Evolutionary conservation across 2,797 vertebrate species (phyloP), one percentile per base, ranked within the genome.

Genomic region (Adelosebastes latens): DNA sequence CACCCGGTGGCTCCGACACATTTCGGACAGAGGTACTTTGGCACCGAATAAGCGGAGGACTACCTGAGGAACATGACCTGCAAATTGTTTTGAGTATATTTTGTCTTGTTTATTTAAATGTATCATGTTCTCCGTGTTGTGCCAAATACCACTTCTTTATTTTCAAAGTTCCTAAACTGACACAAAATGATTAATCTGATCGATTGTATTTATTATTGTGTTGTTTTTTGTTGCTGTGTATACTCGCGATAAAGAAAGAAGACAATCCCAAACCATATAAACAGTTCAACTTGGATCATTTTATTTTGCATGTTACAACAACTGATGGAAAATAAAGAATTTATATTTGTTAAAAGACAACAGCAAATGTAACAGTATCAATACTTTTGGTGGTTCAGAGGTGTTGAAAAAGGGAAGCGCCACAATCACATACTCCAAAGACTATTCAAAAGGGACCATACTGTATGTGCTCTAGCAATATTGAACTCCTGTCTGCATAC

Each of bases 11-110:
- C 98, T 64, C 98, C 98, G 5, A 99, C 98, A 79, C 98, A 99
- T 94, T 99, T 99, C 67, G 98, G 98, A 92, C 97, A 99, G 94
- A 97, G 98, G 93, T 99, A 99, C 82, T 99, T 99, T 87, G 98
- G 98, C 84, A 99, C 98, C 16, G 98, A 99, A 90, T 98, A 70
- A 95, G 83, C 22, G 1, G 2, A 83, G 65, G 80, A 85, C 83
- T 66, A 88, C 82, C 62, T 22, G 84, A 87, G 72, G 87, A 90
- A 89, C 82, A 83, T 75, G 79, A 87, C 56, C 75, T 58, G n/a
- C 36, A 46, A 53, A 73, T 64, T 58, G 65, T 65, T 79, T 82
- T 32, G 5, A 79, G 46, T 78, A 39, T 83, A 64, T 88, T 91
- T 88, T 82, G 49, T 87, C 29, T 60, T 60, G 49, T 77, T 89